phyloP scores from a whole-genome alignment of 2,797 vertebrate genomes.

The Falco novaeseelandiae region DNA sequence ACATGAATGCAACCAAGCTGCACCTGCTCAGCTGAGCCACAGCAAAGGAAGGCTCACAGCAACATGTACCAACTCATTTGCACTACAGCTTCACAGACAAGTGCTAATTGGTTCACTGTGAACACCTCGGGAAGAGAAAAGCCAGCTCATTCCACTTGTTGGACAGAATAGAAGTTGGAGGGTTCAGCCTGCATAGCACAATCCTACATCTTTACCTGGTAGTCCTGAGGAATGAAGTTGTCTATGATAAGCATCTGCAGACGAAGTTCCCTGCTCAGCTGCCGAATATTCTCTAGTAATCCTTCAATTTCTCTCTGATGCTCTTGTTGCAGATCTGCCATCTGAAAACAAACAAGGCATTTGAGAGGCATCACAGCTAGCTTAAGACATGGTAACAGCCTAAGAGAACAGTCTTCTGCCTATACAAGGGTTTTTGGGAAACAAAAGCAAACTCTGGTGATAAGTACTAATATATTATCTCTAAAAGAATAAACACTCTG shows the following conservation, averaged over 20 bases:
- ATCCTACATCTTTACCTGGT: constrained; percentile 80
- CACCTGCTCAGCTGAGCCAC: neutral
- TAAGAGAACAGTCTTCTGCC: neutral
- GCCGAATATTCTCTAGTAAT: constrained; percentile 94
- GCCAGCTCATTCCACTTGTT: neutral
- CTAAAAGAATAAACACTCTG: neutral
- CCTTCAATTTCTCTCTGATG: constrained; percentile 97
- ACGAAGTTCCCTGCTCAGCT: constrained; percentile 94
- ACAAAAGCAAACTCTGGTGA: neutral
- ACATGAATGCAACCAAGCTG: neutral
- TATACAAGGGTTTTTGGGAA: neutral
- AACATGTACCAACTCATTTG: no score
- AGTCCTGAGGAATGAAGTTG: constrained; percentile 97
- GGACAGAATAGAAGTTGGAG: neutral
- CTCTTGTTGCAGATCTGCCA: constrained; percentile 98
- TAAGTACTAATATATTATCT: neutral
- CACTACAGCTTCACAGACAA: neutral
- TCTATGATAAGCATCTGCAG: constrained; percentile 99
- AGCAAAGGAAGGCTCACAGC: neutral
- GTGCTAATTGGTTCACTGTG: neutral
- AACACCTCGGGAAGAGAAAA: neutral
- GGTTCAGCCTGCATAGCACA: accelerated
- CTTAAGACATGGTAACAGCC: neutral
- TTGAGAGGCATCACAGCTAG: neutral
- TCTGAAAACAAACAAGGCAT: constrained; percentile 74